These are phyloP conservation scores for Papilio machaon DNA, from an alignment of 1,140 invertebrate genomes.

Conservation along the genomic window DNA sequence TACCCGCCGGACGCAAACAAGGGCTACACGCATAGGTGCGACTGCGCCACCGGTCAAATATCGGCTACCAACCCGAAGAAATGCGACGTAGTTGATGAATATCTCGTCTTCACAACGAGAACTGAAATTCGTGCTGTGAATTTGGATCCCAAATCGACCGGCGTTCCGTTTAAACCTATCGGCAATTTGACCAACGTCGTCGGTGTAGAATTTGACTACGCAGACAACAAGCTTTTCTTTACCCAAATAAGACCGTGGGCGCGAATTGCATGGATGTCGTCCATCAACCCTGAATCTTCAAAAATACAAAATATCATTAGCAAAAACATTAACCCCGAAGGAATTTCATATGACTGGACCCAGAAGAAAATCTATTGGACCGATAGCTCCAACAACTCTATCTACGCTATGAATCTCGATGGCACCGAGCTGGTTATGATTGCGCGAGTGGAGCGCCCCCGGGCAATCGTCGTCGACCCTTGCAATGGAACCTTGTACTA, in stretches of 20 bases:
- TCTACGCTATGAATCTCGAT: slow-evolving; percentile 97
- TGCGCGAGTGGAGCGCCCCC: slow-evolving; percentile 93
- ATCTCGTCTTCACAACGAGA: slow-evolving; percentile 94
- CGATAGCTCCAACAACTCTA: slow-evolving; percentile 96
- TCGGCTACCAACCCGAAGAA: slow-evolving; percentile 83
- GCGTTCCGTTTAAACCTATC: slow-evolving; percentile 92
- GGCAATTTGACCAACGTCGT: slow-evolving; percentile 98
- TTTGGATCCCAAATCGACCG: slow-evolving; percentile 90
- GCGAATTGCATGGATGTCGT: slow-evolving; percentile 90
- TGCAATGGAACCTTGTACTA: slow-evolving; percentile 97
- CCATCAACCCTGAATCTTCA: slow-evolving; percentile 84
- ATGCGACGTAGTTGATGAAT: slow-evolving; percentile 93
- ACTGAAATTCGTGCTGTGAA: slow-evolving; percentile 95
- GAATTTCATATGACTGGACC: slow-evolving; percentile 98
- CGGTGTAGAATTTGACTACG: slow-evolving; percentile 97
- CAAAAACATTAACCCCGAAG: slow-evolving; percentile 95
- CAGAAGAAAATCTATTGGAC: slow-evolving; percentile 99
- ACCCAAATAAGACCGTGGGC: slow-evolving; percentile 96
- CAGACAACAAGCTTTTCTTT: slow-evolving; percentile 93
- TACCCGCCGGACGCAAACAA: slow-evolving; percentile 86
- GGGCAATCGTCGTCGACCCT: slow-evolving; percentile 98
- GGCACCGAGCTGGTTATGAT: slow-evolving; percentile 96
- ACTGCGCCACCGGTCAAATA: slow-evolving; percentile 94
- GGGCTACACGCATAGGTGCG: slow-evolving; percentile 88
- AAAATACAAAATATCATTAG: slow-evolving; percentile 89